A percentile compares a stretch with the other conserved stretches of the same genome.
Evolutionary conservation across 2,888 invertebrate genomes (phyloP).

Genomic region (Hydrotaea cyrtoneurina): DNA sequence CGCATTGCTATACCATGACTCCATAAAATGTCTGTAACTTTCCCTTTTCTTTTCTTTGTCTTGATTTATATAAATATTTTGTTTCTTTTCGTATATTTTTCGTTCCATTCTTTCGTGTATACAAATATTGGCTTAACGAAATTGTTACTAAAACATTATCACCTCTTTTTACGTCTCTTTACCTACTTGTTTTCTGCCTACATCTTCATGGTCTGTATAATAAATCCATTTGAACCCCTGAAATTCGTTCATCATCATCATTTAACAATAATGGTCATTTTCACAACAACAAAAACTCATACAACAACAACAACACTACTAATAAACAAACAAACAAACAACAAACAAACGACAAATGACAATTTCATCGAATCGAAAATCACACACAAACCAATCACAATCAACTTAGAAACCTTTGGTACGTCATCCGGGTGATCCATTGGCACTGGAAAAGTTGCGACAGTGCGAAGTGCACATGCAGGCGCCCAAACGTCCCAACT

Average conservation of each 20-base stretch:
- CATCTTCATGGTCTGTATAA: constrained; percentile 59
- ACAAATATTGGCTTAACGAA: constrained; percentile 64
- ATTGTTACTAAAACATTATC: constrained; percentile 70
- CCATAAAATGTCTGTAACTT: no score
- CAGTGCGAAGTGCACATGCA: constrained; percentile 96
- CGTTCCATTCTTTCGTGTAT: no score
- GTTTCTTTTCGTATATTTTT: no score
- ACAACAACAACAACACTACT: constrained; percentile 41
- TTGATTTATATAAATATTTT: no score
- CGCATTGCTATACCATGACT: no score
- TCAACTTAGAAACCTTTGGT: constrained; percentile 90
- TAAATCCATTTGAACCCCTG: constrained; percentile 53
- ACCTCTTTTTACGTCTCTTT: constrained; percentile 49
- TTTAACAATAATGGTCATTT: constrained; percentile 29
- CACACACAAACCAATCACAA: constrained; percentile 52
- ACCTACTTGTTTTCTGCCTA: constrained; percentile 35
- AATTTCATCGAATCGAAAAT: constrained; percentile 50
- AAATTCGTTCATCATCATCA: constrained; percentile 69
- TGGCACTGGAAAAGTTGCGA: constrained; percentile 90
- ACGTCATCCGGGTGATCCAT: constrained; percentile 89
- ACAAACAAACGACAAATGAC: constrained; percentile 21
- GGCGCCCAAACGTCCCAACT: constrained; percentile 89
- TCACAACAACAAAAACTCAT: constrained; percentile 42
- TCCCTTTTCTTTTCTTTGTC: no score
- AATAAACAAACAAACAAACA: constrained; percentile 44